Evolutionary conservation across 1,140 invertebrate species (phyloP).

Genomic region (Ladona fulva): DNA sequence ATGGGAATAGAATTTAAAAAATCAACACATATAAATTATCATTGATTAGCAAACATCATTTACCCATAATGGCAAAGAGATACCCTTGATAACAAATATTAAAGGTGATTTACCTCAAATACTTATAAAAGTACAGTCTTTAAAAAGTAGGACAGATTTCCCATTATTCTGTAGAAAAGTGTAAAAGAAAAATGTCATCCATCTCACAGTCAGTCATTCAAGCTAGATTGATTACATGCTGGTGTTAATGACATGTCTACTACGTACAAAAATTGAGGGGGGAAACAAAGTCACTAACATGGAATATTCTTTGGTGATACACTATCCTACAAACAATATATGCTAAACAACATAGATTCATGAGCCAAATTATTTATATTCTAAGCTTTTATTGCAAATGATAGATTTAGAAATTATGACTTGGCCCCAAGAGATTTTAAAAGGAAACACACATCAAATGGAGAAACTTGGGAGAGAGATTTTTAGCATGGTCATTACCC

Average conservation of each 20-base stretch:
- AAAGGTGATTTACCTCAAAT: not conserved
- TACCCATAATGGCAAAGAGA: slow-evolving; percentile 4
- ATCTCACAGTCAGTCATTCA: not conserved
- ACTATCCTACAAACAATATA: not conserved
- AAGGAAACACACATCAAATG: not conserved
- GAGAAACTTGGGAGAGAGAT: not conserved
- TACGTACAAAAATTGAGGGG: not conserved
- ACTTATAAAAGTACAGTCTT: slow-evolving; percentile 9
- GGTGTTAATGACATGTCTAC: not conserved
- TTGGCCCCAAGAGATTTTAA: not conserved
- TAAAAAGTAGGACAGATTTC: slow-evolving; percentile 10
- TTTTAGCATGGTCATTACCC: not conserved
- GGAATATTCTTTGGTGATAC: not conserved
- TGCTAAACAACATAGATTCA: not conserved
- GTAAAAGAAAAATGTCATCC: slow-evolving; percentile 6
- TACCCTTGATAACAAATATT: slow-evolving; percentile 1
- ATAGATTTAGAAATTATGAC: not conserved
- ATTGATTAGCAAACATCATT: not conserved
- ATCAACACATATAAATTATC: not conserved
- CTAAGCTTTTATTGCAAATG: not conserved
- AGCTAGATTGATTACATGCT: not conserved
- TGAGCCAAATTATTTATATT: not conserved
- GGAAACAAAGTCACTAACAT: not conserved
- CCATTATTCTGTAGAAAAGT: slow-evolving; percentile 6
- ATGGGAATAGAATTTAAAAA: not conserved